Conservation (phyloP, 2,113 vertebrate genomes). For the Peromyscus leucopus region DNA sequence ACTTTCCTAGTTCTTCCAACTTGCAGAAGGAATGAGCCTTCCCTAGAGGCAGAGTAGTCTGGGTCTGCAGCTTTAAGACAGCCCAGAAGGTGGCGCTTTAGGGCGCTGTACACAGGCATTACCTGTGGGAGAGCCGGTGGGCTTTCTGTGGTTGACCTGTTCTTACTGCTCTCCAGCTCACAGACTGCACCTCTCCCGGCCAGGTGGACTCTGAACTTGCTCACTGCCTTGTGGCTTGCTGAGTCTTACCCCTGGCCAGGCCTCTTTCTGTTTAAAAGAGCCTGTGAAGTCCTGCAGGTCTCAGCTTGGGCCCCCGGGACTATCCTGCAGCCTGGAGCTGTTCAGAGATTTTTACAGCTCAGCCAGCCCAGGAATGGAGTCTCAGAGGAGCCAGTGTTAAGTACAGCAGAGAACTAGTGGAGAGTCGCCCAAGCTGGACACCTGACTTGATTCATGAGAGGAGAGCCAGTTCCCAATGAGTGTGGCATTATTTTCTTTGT, state of each 20-base stretch:
- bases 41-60: not conserved
- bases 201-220: not conserved
- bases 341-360: not conserved
- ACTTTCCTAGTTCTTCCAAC: not conserved
- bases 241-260: not conserved
- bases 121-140: too few relatives aligned
- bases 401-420: rapidly evolving
- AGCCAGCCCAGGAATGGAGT: rapidly evolving
- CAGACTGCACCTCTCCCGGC: not conserved
- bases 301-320: not conserved
- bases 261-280: not conserved
- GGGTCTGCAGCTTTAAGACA: not conserved
- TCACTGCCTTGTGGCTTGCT: not conserved
- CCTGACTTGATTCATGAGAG: not conserved
- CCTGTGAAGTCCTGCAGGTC: not conserved
- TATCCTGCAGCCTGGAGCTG: not conserved
- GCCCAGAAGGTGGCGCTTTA: not conserved
- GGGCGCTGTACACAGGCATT: not conserved
- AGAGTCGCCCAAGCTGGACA: not conserved
- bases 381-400: not conserved
- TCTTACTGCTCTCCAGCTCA: too few relatives aligned
- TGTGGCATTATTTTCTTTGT: too few relatives aligned
- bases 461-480: not conserved
- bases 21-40: not conserved
- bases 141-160: not conserved